Base-by-base conservation (phyloP, 1,140 invertebrate species). In the Semibalanus balanoides region DNA sequence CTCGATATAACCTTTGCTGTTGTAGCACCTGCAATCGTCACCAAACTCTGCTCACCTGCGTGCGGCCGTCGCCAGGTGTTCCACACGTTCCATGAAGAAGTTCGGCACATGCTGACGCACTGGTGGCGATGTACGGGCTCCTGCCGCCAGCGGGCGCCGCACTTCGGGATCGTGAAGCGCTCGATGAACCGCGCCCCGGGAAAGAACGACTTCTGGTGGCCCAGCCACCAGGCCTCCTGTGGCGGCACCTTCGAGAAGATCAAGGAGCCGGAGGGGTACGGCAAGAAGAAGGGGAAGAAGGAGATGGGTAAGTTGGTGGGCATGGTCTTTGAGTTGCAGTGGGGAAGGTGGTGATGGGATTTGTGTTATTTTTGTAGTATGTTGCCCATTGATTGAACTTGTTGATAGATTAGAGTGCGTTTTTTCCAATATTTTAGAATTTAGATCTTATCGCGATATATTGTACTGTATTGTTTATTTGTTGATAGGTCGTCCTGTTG, bases 61-160 rank as follows among this genome's bases (percentile, higher is more conserved):
- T 17, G 5, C 17, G 14, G 7, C 14, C 22, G 9, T 25, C 51
- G 51, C 11, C 70, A 72, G 70, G 70, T 72, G 70, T 72, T 29
- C 29, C 70, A 72, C 19, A 72, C 28, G 7, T 72, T 72, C 29
- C 90, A 96, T 82, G 92, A 93, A 81, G 95, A 97, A 85, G 95
- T 97, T 0, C 85, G 84, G 76, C 82, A 90, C 11, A 97, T 96
- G 81, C 87, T 92, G 83, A 90, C 90, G 71, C 96, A 99, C 83
- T 94, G 93, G 89, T 99, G 96, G 96, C 87, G 90, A 81, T 99
- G 97, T 83, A 87, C 93, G 84, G 97, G 97, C 0, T 90, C 92
- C 17, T 99, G 97, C 84, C 89, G 90, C 79, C 83, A 86, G 7
- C 84, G 85, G 76, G 85, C 86, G 74, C 98, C 98, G 0, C 97